Base-by-base conservation (phyloP, 2,113 vertebrate species). In the Nestor notabilis region DNA sequence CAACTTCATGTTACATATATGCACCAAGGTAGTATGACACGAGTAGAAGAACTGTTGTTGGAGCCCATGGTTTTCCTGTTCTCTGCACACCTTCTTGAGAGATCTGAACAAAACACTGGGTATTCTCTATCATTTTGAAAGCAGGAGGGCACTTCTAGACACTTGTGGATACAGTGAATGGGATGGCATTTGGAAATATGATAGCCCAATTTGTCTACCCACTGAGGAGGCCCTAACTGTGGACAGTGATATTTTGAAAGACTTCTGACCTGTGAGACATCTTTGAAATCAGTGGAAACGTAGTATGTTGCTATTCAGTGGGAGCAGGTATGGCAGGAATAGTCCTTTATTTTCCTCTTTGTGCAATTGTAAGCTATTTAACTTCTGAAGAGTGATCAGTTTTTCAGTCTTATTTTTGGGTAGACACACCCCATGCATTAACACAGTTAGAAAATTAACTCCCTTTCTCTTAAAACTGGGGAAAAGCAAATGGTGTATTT, bases 21-120 rank as follows among this genome's bases (percentile, higher is more conserved):
- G 79, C 92, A 85, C 4, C 21, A 19, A 93, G 96, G 66, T 87
- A 43, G 3, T 93, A 65, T 17, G 18, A 56, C 37, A 33, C 66
- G 61, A 94, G 61, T 69, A 90, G 86, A 55, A 93, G 92, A 95
- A 93, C 80, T 83, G 84, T 74, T 96, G 84, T 52, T 81, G 85
- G 23, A 94, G 58, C 50, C 93, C 61, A 28, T 89, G 74, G 28
- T 84, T 96, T 97, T 95, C 89, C 41, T 35, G 7, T 70, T 63
- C 33, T 95, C 88, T 90, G 55, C 37, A 69, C 27, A 11, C 19
- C 4, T 9, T 83, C 83, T 87, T 82, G 66, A 87, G 55, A 80
- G 41, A 76, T 69, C 91, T 96, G 87, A 95, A 78, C 33, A 69
- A 78, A 96, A 85, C 49, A 17, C 43, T 91, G 75, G 72, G n/a